Conservation (phyloP, 2,888 invertebrate genomes). For the Gnatocerus cornutus region DNA sequence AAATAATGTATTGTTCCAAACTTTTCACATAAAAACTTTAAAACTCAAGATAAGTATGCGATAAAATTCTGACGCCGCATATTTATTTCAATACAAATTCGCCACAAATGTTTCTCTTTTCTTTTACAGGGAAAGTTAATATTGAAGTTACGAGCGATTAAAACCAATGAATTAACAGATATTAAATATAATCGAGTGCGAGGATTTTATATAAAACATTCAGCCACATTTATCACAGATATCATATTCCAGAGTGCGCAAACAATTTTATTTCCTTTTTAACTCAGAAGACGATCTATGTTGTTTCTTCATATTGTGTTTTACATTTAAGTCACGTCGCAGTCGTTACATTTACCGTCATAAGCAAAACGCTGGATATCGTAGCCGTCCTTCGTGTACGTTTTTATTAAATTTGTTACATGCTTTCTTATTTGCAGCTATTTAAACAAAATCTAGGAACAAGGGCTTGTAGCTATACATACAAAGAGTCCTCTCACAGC, state of each 20-base stretch:
- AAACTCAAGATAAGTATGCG: slow-evolving; percentile 24
- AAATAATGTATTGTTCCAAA: slow-evolving; percentile 36
- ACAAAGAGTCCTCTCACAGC: slow-evolving; percentile 8
- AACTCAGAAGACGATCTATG: neutral
- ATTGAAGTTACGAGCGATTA: no score
- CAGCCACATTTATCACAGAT: no score
- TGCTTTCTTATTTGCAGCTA: neutral
- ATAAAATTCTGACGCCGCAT: slow-evolving; percentile 25
- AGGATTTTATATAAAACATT: no score
- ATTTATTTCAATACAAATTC: slow-evolving; percentile 17
- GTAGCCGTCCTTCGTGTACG: slow-evolving; percentile 18
- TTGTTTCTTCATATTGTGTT: slow-evolving; percentile 5
- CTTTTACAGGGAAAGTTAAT: no score
- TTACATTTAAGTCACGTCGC: slow-evolving; percentile 20
- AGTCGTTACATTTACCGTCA: slow-evolving; percentile 31
- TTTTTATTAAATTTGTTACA: slow-evolving; percentile 38
- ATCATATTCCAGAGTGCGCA: no score
- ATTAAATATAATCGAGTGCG: no score
- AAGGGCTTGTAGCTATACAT: slow-evolving; percentile 7
- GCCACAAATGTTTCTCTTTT: no score
- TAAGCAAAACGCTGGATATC: slow-evolving; percentile 28
- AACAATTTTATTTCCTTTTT: no score
- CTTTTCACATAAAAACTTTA: slow-evolving; percentile 34
- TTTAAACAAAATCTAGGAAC: slow-evolving; percentile 15
- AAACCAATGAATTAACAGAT: no score